phyloP scores from a whole-genome alignment of 1,140 invertebrate genomes.

The Atta colombica region DNA sequence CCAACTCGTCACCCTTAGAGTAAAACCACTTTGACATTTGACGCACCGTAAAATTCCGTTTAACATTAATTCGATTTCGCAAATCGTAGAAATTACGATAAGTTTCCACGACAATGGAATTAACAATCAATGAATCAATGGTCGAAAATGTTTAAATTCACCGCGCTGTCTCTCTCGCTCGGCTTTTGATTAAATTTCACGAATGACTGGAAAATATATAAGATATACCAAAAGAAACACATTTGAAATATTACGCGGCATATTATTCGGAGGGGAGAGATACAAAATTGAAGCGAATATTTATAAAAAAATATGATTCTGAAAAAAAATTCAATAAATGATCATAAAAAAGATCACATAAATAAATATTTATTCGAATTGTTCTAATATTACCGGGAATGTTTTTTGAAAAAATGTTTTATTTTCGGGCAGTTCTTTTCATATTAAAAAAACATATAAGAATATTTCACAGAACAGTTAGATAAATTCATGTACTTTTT shows the following conservation, averaged over 20 bases:
- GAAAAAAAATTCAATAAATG: slow-evolving; percentile 8
- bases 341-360: neutral
- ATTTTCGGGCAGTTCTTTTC: neutral
- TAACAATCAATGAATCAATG: neutral
- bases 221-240: neutral
- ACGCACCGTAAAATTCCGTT: slow-evolving; percentile 26
- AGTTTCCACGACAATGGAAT: neutral
- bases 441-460: neutral
- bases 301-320: slow-evolving; percentile 16
- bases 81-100: slow-evolving; percentile 27
- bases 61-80: slow-evolving; percentile 38
- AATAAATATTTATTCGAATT: slow-evolving; percentile 18
- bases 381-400: neutral
- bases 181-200: slow-evolving; percentile 31
- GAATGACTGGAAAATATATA: neutral
- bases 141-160: neutral
- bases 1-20: neutral
- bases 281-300: neutral
- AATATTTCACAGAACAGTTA: neutral
- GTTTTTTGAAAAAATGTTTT: neutral
- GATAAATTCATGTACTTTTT: neutral
- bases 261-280: neutral
- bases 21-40: slow-evolving; percentile 30
- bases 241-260: slow-evolving; percentile 10
- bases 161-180: neutral